These are phyloP conservation scores for Bombycilla garrulus DNA, from an alignment of 2,113 vertebrate genomes.

Conservation along the genomic window DNA sequence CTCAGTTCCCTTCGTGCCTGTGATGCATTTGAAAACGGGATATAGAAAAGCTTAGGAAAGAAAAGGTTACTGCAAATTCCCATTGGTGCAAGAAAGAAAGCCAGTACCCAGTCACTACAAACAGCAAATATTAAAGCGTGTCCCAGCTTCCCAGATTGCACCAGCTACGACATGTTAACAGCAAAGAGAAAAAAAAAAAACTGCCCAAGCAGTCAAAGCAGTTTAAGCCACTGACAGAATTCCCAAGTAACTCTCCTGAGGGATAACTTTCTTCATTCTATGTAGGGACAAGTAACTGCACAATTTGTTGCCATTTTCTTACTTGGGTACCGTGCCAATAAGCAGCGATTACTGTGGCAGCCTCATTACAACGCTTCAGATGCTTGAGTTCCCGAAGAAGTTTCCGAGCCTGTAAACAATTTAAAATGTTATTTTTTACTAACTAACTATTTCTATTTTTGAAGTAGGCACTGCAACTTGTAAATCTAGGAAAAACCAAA, in stretches of 20 bases:
- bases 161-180: conserved; percentile 29
- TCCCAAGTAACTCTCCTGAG: not conserved
- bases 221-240: conserved; percentile 32
- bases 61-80: conserved; percentile 68
- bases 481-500: not conserved
- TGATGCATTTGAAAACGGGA: conserved; percentile 80
- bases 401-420: conserved; percentile 83
- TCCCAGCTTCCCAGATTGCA: conserved; percentile 54
- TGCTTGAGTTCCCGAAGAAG: conserved; percentile 91
- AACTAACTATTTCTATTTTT: not conserved
- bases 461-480: not conserved
- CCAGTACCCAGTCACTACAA: conserved; percentile 30
- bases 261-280: not conserved
- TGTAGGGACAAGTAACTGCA: not conserved
- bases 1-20: conserved; percentile 96
- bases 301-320: not conserved
- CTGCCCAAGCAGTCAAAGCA: not conserved
- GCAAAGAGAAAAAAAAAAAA: not conserved
- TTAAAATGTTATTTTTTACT: not conserved
- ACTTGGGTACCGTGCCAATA: conserved; percentile 97
- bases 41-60: conserved; percentile 73
- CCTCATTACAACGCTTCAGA: conserved; percentile 90
- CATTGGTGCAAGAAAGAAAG: conserved; percentile 43
- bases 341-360: conserved; percentile 89
- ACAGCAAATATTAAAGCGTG: conserved; percentile 32